Conservation (phyloP, 2,888 invertebrate genomes). For the Netelia fuscicornis region DNA sequence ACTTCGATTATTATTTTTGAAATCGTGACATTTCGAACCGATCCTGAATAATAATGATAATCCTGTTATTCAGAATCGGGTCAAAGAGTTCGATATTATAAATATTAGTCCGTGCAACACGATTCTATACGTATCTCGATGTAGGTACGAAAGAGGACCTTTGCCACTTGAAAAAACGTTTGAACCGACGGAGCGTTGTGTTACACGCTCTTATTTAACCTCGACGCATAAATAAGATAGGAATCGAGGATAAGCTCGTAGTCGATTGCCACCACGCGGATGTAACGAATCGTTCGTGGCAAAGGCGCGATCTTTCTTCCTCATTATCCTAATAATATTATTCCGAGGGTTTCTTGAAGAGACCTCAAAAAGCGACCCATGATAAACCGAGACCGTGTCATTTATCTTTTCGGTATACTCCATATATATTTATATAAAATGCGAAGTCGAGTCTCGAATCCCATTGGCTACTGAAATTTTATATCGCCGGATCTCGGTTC, state of each 20-base stretch:
- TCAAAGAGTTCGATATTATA: not conserved
- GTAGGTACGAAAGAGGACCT: conserved; percentile 36
- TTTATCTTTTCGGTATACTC: conserved; percentile 35
- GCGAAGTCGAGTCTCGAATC: not conserved
- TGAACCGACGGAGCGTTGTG: conserved; percentile 6
- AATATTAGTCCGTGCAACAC: not conserved
- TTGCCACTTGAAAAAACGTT: not conserved
- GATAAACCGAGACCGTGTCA: conserved; percentile 59
- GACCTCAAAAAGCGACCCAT: conserved; percentile 63
- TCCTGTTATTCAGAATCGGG: not conserved
- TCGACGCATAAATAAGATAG: conserved; percentile 60
- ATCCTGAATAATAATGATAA: not conserved
- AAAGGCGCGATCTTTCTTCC: conserved; percentile 21
- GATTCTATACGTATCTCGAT: not conserved
- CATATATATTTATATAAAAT: not conserved
- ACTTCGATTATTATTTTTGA: not conserved
- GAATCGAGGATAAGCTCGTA: conserved; percentile 51
- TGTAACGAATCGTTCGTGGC: conserved; percentile 31
- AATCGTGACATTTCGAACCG: not conserved
- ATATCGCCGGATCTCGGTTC: not conserved
- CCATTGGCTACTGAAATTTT: not conserved
- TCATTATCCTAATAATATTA: conserved; percentile 54
- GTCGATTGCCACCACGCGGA: conserved; percentile 38
- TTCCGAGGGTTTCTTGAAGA: conserved; percentile 51
- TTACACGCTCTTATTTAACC: not conserved